Evolutionary conservation across 2,888 invertebrate genomes (phyloP).

Genomic region (Lomographa bimaculata): DNA sequence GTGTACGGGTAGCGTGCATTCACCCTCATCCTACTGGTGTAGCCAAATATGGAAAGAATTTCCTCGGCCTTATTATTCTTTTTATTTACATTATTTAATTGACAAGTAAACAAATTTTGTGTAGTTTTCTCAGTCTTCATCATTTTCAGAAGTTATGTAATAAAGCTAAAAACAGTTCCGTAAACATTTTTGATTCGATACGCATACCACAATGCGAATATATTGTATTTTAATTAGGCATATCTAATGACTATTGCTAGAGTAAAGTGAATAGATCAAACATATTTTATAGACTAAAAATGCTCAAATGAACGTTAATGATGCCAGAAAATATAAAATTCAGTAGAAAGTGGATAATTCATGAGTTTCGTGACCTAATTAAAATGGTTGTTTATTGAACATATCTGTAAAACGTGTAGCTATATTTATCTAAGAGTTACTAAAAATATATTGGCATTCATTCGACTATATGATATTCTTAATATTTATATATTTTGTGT

Average conservation of each 20-base stretch:
- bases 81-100: too few species aligned
- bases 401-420: slow-evolving; percentile 26
- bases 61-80: too few species aligned
- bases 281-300: slow-evolving; percentile 7
- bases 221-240: too few species aligned
- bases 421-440: slow-evolving; percentile 19
- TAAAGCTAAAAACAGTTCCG: too few species aligned
- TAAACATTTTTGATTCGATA: too few species aligned
- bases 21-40: too few species aligned
- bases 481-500: slow-evolving; percentile 3
- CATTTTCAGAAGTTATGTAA: too few species aligned
- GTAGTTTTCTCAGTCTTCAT: too few species aligned
- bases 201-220: too few species aligned
- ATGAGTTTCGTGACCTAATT: slow-evolving; percentile 6
- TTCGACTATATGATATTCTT: slow-evolving; percentile 23
- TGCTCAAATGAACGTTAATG: slow-evolving; percentile 19
- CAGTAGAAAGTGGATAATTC: not conserved
- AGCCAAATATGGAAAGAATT: too few species aligned
- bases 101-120: too few species aligned
- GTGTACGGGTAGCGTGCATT: too few species aligned
- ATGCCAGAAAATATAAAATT: slow-evolving; percentile 2
- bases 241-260: slow-evolving; percentile 2
- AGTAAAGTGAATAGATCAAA: slow-evolving; percentile 10
- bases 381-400: slow-evolving; percentile 29
- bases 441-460: slow-evolving; percentile 21